A percentile compares a stretch with the other conserved stretches of the same genome.
phyloP scores from a whole-genome alignment of 35 echinoderm and acorn worm genomes.

The Nesometra sesokonis region DNA sequence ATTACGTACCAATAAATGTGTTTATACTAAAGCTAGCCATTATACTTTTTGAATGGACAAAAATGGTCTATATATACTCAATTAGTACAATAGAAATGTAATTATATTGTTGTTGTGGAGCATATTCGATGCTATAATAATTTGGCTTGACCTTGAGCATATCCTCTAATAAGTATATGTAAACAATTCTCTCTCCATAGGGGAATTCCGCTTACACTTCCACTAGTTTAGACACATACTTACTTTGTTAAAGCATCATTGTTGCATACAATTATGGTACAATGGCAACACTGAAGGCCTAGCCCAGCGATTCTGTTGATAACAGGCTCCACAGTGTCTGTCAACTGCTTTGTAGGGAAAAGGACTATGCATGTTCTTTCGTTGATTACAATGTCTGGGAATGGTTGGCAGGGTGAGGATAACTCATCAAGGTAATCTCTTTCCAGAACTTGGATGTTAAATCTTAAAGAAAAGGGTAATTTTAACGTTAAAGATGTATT shows the following conservation, averaged over 20 bases:
- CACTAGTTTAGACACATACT: too few species aligned
- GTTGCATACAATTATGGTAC: neutral
- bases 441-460: neutral
- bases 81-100: too few species aligned
- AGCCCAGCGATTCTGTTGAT: neutral
- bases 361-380: neutral
- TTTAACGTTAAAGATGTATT: neutral
- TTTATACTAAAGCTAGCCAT: too few species aligned
- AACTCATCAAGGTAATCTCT: neutral
- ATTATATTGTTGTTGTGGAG: too few species aligned
- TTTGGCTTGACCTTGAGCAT: too few species aligned
- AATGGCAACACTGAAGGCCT: neutral
- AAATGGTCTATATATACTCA: too few species aligned
- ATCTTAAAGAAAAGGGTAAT: neutral
- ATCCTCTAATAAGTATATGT: too few species aligned
- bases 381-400: neutral
- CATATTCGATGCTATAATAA: too few species aligned
- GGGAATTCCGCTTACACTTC: too few species aligned
- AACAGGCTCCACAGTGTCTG: neutral
- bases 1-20: too few species aligned
- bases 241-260: neutral
- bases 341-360: neutral
- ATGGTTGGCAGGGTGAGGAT: neutral
- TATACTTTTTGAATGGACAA: too few species aligned
- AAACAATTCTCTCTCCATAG: too few species aligned